A percentile compares a stretch with the other conserved stretches of the same genome.
Evolutionary conservation across 2,113 vertebrate genomes (phyloP).

Genomic region (Holacanthus passer): DNA sequence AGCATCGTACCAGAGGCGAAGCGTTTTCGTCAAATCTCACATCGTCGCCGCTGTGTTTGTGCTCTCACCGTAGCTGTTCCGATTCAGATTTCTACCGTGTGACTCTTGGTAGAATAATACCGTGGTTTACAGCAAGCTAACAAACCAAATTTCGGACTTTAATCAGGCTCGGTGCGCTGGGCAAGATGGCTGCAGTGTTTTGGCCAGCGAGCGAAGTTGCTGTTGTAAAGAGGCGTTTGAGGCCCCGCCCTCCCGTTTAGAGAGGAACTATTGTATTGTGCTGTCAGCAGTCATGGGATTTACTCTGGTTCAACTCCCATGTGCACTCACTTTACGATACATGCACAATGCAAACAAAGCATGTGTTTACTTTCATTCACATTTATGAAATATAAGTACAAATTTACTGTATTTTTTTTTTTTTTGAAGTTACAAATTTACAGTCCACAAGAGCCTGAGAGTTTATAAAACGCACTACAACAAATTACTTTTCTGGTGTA

Average conservation of each 20-base stretch:
- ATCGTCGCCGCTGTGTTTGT: neutral
- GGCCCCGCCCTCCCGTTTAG: constrained; percentile 64
- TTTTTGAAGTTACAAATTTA: too few species aligned
- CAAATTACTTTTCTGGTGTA: neutral
- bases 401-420: neutral
- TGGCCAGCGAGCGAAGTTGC: constrained; percentile 55
- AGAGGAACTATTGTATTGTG: constrained; percentile 39
- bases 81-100: neutral
- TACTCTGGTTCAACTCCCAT: neutral
- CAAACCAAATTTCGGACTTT: constrained; percentile 9
- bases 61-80: fast-evolving
- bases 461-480: too few species aligned
- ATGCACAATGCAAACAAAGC: too few species aligned
- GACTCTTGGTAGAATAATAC: constrained; percentile 31
- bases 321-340: neutral
- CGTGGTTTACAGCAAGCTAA: constrained; percentile 51
- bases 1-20: constrained; percentile 41
- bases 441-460: too few species aligned
- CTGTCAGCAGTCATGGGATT: constrained; percentile 32
- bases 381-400: neutral
- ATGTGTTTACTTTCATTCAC: neutral
- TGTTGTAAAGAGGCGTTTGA: constrained; percentile 60
- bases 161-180: constrained; percentile 16
- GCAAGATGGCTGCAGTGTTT: constrained; percentile 82
- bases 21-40: constrained; percentile 38